A percentile compares a stretch with the other conserved stretches of the same genome.
Conservation (phyloP, 2,888 invertebrate genomes). For the Bimastos eiseni region DNA sequence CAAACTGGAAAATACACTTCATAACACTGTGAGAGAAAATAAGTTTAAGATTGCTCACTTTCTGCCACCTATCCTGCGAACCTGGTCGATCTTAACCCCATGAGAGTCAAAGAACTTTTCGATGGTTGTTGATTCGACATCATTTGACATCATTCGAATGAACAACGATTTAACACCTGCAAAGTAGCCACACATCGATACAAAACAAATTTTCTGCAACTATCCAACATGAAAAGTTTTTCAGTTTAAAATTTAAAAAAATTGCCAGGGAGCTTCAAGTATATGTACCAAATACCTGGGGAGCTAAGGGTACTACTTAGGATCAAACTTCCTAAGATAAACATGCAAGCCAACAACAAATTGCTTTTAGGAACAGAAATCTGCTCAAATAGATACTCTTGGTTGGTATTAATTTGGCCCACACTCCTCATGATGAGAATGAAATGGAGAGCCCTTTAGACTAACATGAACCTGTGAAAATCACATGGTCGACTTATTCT, state of each 20-base stretch:
- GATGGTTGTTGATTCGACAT: neutral
- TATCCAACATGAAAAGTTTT: neutral
- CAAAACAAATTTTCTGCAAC: neutral
- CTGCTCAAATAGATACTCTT: neutral
- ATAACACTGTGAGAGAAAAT: neutral
- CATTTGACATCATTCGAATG: neutral
- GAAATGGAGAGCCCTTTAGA: too few species aligned
- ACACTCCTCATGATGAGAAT: too few species aligned
- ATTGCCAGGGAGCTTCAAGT: neutral
- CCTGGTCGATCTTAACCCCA: neutral
- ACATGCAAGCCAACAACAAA: neutral
- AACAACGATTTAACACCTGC: neutral
- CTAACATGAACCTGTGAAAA: too few species aligned
- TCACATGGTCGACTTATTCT: too few species aligned
- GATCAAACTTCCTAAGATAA: neutral
- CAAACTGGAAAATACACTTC: neutral
- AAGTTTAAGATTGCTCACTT: neutral
- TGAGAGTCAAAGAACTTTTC: neutral
- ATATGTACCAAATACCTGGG: neutral
- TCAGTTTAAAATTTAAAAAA: neutral
- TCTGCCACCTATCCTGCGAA: constrained; percentile 7
- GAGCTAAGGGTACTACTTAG: too few species aligned
- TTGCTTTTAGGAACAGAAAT: too few species aligned
- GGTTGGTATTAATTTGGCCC: neutral
- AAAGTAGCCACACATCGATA: neutral